Evolutionary conservation across 2,888 invertebrate genomes (phyloP), one percentile per base, ranked within the genome.

Genomic region (Drosophila nigricruria): DNA sequence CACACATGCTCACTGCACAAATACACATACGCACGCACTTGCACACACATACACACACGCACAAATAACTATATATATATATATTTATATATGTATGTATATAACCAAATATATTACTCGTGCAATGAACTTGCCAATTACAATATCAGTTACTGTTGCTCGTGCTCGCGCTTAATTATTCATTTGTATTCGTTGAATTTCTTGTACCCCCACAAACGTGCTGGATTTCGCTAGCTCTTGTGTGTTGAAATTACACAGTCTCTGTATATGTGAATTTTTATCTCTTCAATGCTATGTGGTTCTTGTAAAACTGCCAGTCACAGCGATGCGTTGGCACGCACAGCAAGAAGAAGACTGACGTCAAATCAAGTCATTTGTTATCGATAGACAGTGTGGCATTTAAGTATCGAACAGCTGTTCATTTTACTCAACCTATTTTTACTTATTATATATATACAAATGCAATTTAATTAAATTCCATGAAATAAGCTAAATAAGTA

Each of bases 31-130:
- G 54, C 47, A 56, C 38, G 52, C 57, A 54, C 47, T 49, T 16
- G 3, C 63, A 54, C 59, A 53, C 64, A 61, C 69, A 67, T 43
- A 57, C 61, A 63, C 66, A 65, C 49, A 36, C 38, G 45, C 57
- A 53, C 42, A 50, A 38, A 69, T 49, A 59, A 64, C 54, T 54
- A 69, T 49, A 61, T 56, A 61, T 45, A 50, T 49, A 62, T 25
- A 67, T 52, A 56, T 54, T 45, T 60, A 68, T 56, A 66, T 69
- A 71, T 85, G 77, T 81, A 86, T 56, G 75, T 65, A 73, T 85
- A 82, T 81, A 89, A 87, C 81, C 89, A 89, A 87, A 89, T 84
- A 89, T 84, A 84, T 84, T 89, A 87, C 76, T 89, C 84, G 84
- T 79, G 84, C 84, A 89, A 84, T 84, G 89, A 84, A 84, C 84